These are phyloP conservation scores for Dryocosmus kuriphilus DNA, from an alignment of 2,888 invertebrate genomes.

Conservation along the genomic window DNA sequence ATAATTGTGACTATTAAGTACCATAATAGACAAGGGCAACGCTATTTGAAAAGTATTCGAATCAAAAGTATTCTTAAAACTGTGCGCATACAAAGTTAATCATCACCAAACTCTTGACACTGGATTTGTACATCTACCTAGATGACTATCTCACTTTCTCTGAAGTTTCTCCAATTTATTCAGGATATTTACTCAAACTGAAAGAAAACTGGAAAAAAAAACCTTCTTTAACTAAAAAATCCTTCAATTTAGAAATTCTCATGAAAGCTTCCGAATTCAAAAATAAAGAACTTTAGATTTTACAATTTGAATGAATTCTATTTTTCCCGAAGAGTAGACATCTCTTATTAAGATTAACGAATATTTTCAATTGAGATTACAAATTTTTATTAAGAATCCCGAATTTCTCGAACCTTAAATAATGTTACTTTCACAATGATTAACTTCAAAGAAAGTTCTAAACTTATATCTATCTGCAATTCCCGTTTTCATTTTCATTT, in stretches of 20 bases:
- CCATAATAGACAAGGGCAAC: slow-evolving; percentile 37
- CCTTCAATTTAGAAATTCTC: neutral
- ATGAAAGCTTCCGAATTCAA: neutral
- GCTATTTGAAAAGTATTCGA: slow-evolving; percentile 17
- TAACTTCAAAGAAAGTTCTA: slow-evolving; percentile 35
- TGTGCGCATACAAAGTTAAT: slow-evolving; percentile 27
- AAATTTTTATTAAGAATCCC: neutral
- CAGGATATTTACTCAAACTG: neutral
- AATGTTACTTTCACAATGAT: slow-evolving; percentile 4
- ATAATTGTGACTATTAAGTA: slow-evolving; percentile 35
- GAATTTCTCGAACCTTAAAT: neutral
- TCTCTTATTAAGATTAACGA: neutral
- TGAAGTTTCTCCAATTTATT: slow-evolving; percentile 6
- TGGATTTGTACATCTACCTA: slow-evolving; percentile 14
- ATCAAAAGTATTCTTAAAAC: slow-evolving; percentile 18
- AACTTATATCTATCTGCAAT: slow-evolving; percentile 8
- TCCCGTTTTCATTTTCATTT: slow-evolving; percentile 10
- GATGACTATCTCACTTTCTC: slow-evolving; percentile 19
- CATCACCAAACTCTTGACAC: slow-evolving; percentile 7
- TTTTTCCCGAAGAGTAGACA: neutral
- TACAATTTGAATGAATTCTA: neutral
- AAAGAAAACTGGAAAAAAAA: neutral
- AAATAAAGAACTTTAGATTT: neutral
- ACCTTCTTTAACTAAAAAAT: too few relatives aligned
- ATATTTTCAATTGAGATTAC: neutral